Evolutionary conservation across 2,113 vertebrate species (phyloP), one percentile per base, ranked within the genome.

Genomic region (Hemiprocne comata): DNA sequence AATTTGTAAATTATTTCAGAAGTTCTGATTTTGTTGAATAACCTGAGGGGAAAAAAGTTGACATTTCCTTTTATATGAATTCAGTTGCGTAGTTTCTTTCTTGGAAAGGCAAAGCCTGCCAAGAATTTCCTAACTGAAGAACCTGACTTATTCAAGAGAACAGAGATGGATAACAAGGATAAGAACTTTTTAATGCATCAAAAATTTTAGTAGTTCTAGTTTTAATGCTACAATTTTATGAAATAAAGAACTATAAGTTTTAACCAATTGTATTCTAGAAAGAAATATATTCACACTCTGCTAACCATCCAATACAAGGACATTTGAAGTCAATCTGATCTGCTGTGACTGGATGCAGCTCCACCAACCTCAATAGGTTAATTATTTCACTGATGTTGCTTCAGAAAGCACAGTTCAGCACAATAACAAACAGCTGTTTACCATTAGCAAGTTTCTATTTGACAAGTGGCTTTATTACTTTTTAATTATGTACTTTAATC

Each of bases 401-500:
- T 69, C 62, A 92, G 31, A 87, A 31, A 74, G 48, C 53, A 70
- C 34, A 48, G 21, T 31, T 77, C 25, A 86, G 64, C 75, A 85
- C 44, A 89, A 31, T 9, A 92, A 89, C 70, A 93, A 91, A 69
- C 71, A 95, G 84, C 61, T 91, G 91, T 50, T 89, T 66, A 90
- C 31, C n/a, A 93, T 91, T 87, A 89, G 40, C 50, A 85, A 82
- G 64, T 91, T 53, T 64, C 51, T 83, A 53, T 71, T 81, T 92
- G 87, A 95, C 87, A 95, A 87, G 54, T 44, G 28, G 21, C 36
- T 89, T 89, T 48, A 81, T 81, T 89, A 87, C 79, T 78, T 82
- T 81, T 81, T 89, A 93, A 83, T 87, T 84, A 92, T 19, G 24
- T 34, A 50, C 79, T 94, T 94, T 81, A 60, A 94, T 96, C 89